Conservation (phyloP, 2,797 vertebrate species). For the Nyctibius grandis region DNA sequence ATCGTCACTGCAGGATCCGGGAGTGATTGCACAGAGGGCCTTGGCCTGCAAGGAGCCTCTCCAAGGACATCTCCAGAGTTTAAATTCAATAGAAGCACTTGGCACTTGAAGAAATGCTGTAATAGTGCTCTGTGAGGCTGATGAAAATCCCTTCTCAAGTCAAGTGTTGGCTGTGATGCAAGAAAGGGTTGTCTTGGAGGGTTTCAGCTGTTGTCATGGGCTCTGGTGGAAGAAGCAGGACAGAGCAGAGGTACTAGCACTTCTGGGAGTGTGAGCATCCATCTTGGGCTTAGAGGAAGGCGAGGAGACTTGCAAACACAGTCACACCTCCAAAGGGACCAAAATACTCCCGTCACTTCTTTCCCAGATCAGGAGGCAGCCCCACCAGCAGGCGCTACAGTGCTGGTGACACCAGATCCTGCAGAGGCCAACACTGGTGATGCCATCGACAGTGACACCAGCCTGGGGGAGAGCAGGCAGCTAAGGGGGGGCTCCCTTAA, state of each 20-base stretch:
- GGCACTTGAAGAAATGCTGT: neutral
- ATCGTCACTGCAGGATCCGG: neutral
- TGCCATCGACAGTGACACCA: rapidly evolving
- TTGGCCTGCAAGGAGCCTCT: neutral
- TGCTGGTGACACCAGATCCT: neutral
- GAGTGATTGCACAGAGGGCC: neutral
- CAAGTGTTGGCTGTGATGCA: neutral
- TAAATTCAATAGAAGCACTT: neutral
- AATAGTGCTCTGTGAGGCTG: neutral
- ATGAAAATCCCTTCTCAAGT: neutral
- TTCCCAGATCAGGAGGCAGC: neutral
- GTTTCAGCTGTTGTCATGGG: neutral
- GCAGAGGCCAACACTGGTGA: rapidly evolving
- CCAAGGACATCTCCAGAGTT: neutral
- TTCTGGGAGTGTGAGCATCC: neutral
- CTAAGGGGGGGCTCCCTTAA: neutral
- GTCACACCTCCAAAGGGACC: neutral
- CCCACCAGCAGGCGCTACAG: neutral
- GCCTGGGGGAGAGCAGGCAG: neutral
- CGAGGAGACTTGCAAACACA: neutral
- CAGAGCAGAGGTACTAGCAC: neutral
- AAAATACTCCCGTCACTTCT: neutral
- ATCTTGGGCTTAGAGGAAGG: neutral
- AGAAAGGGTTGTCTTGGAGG: neutral
- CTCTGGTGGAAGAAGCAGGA: neutral